A percentile compares a stretch with the other conserved stretches of the same genome.
These are phyloP conservation scores for Odontomachus brunneus DNA, from an alignment of 1,140 invertebrate genomes.

Conservation along the genomic window DNA sequence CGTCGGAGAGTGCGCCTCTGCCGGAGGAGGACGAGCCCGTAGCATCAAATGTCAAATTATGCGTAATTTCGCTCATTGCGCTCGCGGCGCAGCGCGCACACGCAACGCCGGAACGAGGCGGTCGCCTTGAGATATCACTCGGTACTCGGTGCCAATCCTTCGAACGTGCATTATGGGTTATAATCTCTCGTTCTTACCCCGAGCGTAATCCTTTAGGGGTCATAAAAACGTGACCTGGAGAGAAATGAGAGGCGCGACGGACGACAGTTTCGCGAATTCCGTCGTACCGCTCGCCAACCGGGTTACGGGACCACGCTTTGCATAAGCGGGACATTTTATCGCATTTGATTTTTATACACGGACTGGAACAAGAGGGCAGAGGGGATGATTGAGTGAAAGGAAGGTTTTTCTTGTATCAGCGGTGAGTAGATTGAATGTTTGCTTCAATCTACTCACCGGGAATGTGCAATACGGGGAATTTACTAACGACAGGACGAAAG, in stretches of 20 bases:
- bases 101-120: constrained; percentile 48
- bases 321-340: constrained; percentile 27
- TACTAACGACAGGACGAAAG: no score
- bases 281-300: neutral
- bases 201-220: constrained; percentile 33
- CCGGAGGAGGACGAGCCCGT: constrained; percentile 13
- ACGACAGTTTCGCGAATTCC: constrained; percentile 22
- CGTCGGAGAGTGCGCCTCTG: constrained; percentile 6
- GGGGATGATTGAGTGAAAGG: no score
- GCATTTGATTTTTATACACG: constrained; percentile 9
- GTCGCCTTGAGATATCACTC: constrained; percentile 54
- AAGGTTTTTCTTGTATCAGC: neutral
- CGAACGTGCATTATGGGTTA: constrained; percentile 13
- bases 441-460: neutral
- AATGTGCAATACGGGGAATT: no score
- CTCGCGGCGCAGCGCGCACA: constrained; percentile 7
- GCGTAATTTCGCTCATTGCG: constrained; percentile 61
- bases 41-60: constrained; percentile 57
- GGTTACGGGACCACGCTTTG: constrained; percentile 18
- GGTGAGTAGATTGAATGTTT: neutral
- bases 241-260: constrained; percentile 4
- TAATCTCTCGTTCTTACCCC: neutral
- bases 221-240: constrained; percentile 40
- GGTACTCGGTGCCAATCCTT: constrained; percentile 35
- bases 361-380: no score